Conservation (phyloP, 1,140 invertebrate genomes). For the Dinothrombium tinctorium region DNA sequence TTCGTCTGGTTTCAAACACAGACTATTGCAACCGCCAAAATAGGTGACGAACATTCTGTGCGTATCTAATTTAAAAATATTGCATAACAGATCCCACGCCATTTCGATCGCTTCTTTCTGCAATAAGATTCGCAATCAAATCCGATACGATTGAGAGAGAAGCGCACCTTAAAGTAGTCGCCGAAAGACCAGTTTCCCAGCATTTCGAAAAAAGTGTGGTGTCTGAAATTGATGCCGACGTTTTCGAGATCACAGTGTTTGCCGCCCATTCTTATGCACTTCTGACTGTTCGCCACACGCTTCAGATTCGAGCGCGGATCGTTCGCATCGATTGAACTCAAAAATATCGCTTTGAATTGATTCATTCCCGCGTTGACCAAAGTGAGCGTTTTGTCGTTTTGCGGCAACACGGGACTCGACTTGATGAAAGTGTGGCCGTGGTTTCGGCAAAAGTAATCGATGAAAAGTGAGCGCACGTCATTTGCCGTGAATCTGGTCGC, state of each 20-base stretch:
- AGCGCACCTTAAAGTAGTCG: conserved; percentile 75
- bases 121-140: not conserved
- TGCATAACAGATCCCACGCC: conserved; percentile 64
- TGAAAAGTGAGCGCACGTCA: not conserved
- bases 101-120: conserved; percentile 71
- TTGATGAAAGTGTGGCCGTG: conserved; percentile 46
- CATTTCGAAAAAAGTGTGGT: conserved; percentile 99
- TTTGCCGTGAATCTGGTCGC: not conserved
- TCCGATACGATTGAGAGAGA: not conserved
- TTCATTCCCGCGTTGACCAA: conserved; percentile 99
- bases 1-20: conserved; percentile 44
- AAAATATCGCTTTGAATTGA: conserved; percentile 84
- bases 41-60: conserved; percentile 73
- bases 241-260: conserved; percentile 87
- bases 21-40: conserved; percentile 51
- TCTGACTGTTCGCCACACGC: conserved; percentile 64
- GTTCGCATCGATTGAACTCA: conserved; percentile 31
- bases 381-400: conserved; percentile 52
- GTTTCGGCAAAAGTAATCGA: conserved; percentile 31
- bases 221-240: conserved; percentile 71
- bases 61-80: conserved; percentile 46
- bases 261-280: conserved; percentile 82
- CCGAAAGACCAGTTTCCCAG: conserved; percentile 97
- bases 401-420: conserved; percentile 67
- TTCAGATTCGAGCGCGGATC: conserved; percentile 18